A percentile compares a stretch with the other conserved stretches of the same genome.
These are phyloP conservation scores for Poliocrania exsul DNA, from an alignment of 2,797 vertebrate species.

Conservation along the genomic window DNA sequence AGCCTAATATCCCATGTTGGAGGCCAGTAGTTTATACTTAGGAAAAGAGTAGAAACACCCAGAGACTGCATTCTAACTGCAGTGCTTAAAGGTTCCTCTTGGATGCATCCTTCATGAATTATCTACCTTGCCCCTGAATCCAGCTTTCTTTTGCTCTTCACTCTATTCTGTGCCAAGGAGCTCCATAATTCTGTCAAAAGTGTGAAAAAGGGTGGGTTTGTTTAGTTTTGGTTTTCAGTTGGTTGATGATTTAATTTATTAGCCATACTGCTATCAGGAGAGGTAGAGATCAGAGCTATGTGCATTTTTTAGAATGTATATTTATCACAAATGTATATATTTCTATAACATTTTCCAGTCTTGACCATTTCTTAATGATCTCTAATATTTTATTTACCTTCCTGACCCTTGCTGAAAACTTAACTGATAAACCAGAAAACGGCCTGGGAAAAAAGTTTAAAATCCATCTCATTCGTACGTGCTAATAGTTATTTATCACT, in stretches of 20 bases:
- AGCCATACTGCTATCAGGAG: not conserved
- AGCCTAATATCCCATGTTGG: not conserved
- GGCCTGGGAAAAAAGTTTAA: not conserved
- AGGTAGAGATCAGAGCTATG: not conserved
- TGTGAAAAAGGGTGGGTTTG: not conserved
- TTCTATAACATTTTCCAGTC: not conserved
- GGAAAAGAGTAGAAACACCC: not conserved
- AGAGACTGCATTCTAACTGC: not conserved
- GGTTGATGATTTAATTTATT: not conserved
- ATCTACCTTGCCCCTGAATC: not conserved
- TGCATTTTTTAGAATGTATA: not conserved
- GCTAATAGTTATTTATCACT: not conserved
- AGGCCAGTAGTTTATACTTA: not conserved
- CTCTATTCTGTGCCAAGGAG: not conserved
- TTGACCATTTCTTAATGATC: not conserved
- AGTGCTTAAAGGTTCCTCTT: not conserved
- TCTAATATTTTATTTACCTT: not conserved
- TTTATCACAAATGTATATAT: not conserved
- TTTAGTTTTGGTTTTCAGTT: not conserved
- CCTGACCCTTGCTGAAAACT: not conserved
- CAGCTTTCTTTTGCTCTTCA: not conserved
- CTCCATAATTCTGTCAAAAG: not conserved
- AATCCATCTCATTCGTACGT: not conserved
- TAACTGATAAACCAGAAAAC: not conserved
- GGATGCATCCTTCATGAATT: not conserved